Evolutionary conservation across 2,113 vertebrate species (phyloP), one percentile per base, ranked within the genome.

Genomic region (Aix galericulata): DNA sequence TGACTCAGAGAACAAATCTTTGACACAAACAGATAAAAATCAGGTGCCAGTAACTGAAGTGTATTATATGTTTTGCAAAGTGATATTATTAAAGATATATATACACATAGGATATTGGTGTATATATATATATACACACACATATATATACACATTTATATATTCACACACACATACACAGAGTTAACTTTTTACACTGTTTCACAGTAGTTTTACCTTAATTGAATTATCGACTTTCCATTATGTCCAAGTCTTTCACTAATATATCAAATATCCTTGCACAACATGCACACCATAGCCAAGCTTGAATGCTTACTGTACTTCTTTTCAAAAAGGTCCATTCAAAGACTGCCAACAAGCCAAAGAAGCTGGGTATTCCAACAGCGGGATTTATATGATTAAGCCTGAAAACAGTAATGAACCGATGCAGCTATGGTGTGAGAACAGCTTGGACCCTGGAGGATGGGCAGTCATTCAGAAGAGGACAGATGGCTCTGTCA

Each of bases 401-500:
- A 98, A 99, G 97, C 96, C 99, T 11, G 97, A 99, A 17, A 96
- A 98, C 27, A 99, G 98, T 50, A 98, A 99, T 3, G 97, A 96
- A 74, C 97, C 98, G 14, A 97, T 99, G 95, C 99, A 99, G 64
- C 97, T 98, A 44, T 99, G 99, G 99, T 99, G 99, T 78, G 99
- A 99, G 87, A 99, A 99, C 76, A 98, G 98, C 95, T 92, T 99
- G 94, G 99, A 99, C 87, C 99, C 99, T 2, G 99, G 99, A 74
- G 99, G 99, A 58, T 99, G 99, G 99, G 99, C 99, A 5, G 99
- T 99, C 32, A 98, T 99, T 95, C 99, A 99, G 96, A 98, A 98
- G 83, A 99, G 99, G 94, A 98, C 89, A 96, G 99, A 99, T 22
- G 99, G 99, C 88, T 98, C 99, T 13, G 98, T 99, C 72, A 99